Conservation (phyloP, 2,797 vertebrate genomes). For the Xenops minutus region DNA sequence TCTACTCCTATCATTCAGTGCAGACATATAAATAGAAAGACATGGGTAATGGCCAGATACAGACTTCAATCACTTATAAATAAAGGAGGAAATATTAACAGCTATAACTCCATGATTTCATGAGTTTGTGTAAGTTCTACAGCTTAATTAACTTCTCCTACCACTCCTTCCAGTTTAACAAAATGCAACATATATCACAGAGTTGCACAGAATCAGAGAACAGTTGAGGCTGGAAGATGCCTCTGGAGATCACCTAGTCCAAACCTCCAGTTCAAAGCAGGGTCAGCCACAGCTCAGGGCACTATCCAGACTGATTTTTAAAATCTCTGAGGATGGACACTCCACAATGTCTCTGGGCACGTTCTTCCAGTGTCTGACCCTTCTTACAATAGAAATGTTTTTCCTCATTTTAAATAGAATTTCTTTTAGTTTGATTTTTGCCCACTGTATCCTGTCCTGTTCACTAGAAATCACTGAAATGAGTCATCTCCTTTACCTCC, state of each 20-base stretch:
- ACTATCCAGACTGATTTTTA: not conserved
- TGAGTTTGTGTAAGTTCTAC: not conserved
- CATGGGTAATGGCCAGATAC: not conserved
- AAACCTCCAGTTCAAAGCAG: not conserved
- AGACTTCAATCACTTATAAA: conserved; percentile 36
- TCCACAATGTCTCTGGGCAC: not conserved
- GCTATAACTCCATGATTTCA: not conserved
- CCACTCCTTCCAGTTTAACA: not conserved
- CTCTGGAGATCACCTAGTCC: not conserved
- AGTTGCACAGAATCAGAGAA: not conserved
- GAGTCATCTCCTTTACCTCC: rapidly evolving
- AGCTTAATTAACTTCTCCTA: conserved; percentile 25
- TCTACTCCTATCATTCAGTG: conserved; percentile 39
- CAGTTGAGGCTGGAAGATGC: not conserved
- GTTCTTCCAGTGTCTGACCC: not conserved
- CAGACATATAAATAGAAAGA: conserved; percentile 31
- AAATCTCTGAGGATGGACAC: not conserved
- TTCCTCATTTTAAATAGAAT: not conserved
- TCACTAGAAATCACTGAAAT: not conserved
- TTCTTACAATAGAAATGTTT: not conserved
- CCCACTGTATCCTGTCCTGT: not conserved
- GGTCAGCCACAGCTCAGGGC: not conserved
- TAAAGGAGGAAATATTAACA: conserved; percentile 28
- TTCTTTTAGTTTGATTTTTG: not conserved
- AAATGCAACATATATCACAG: not conserved